Base-by-base conservation (phyloP, 2,113 vertebrate species). In the Syngnathoides biaculeatus region DNA sequence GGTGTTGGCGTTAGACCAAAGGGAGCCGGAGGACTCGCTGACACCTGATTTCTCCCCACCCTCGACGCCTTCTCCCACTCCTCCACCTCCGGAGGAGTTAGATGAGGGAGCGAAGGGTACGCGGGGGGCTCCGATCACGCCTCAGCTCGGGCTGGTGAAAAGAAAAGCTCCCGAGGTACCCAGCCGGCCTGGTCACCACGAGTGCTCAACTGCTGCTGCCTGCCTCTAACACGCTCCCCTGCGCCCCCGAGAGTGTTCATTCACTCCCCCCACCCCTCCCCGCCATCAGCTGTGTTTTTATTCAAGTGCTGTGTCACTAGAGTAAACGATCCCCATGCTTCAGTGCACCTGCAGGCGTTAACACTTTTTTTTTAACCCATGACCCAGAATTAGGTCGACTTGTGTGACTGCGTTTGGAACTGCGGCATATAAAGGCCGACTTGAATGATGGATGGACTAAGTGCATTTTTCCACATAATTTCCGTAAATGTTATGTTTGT, bases 161-260 rank as follows among this genome's bases (percentile, higher is more conserved):
- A 91, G 87, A 83, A 92, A 89, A 83, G 92, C 92, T 80, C 92
- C 92, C 38, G 92, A 93, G 92, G 92, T 93, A 88, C 86, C 75
- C 70, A 2, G 1, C 35, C 64, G 13, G 48, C 74, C 74, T 62
- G 65, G 63, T 71, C 58, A 55, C 42, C 12, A 12, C 64, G 69
- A 81, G 74, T 84, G 79, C 83, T 73, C 84, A 68, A n/a, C n/a
- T n/a, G 78, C 79, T 86, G 86, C 81, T 88, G 83, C 75, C 77
- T 86, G 81, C 67, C n/a, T 71, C 79, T 85, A 88, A 88, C 75
- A 9, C 24, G 68, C n/a, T 24, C 52, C 52, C 11, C 11, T 55
- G 24, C 6, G 57, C 81, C 75, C 69, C 53, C 19, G 79, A 82
- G 86, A 88, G 69, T 70, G 71, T 52, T 52, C 63, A 81, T 79